Percentiles rank a stretch among this genome's conserved stretches.
Conservation (phyloP, 2,797 vertebrate genomes). For the Lerista edwardsae region DNA sequence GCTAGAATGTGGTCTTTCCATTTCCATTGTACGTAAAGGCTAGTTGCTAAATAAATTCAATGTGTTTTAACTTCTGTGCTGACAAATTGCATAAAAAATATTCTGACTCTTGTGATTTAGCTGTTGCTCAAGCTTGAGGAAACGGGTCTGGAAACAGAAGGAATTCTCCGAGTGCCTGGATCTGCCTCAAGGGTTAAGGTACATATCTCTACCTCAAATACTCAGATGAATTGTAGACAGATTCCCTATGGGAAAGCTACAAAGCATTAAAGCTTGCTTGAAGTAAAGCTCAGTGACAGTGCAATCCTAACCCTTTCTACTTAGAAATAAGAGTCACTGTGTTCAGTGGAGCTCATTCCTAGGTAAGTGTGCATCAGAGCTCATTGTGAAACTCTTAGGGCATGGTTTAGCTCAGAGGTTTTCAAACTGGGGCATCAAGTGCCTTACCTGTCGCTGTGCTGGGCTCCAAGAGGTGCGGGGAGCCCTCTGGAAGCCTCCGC, state of each 20-base stretch:
- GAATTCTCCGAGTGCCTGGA: constrained; percentile 93
- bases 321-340: no score
- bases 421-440: no score
- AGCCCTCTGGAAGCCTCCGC: no score
- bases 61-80: constrained; percentile 5
- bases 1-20: no score
- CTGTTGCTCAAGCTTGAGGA: constrained; percentile 90
- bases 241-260: neutral
- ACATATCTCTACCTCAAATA: constrained; percentile 29
- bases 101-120: constrained; percentile 72
- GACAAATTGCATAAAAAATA: neutral
- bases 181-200: constrained; percentile 95
- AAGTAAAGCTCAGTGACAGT: neutral
- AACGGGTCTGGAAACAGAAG: constrained; percentile 92
- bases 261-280: neutral
- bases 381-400: no score
- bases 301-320: no score
- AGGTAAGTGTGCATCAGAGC: no score
- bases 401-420: no score
- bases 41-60: neutral
- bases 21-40: neutral
- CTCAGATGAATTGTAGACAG: neutral
- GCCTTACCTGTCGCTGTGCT: no score
- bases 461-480: no score
- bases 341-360: no score